A percentile compares a stretch with the other conserved stretches of the same genome.
These are phyloP conservation scores for Synergus umbraculus DNA, from an alignment of 2,888 invertebrate species.

Conservation along the genomic window DNA sequence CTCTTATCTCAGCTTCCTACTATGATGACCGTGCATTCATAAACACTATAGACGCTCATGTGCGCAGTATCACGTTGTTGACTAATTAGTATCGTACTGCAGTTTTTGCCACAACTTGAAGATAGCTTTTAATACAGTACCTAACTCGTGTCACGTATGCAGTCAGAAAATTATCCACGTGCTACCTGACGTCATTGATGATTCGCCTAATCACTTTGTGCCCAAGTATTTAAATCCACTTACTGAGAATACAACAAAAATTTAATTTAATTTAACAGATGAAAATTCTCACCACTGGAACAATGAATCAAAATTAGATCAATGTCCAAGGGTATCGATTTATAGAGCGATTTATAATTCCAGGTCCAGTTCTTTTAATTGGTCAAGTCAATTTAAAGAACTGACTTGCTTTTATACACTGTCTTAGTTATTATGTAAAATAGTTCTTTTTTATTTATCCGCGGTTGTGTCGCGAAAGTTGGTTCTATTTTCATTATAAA, in stretches of 20 bases:
- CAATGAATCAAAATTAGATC: too few relatives aligned
- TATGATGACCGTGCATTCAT: background rate
- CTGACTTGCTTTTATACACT: too few relatives aligned
- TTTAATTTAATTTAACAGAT: background rate
- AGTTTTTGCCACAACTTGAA: background rate
- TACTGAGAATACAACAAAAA: background rate
- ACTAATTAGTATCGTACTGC: slow-evolving; percentile 20
- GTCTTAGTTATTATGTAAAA: too few relatives aligned
- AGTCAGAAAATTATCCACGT: slow-evolving; percentile 12
- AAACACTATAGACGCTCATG: background rate
- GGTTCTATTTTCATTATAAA: too few relatives aligned
- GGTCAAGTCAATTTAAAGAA: too few relatives aligned
- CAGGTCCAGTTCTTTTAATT: too few relatives aligned
- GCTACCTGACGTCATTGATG: background rate
- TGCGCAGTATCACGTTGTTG: slow-evolving; percentile 2
- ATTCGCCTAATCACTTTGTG: background rate
- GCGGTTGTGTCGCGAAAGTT: too few relatives aligned
- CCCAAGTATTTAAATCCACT: background rate
- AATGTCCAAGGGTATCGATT: too few relatives aligned
- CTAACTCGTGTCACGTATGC: background rate
- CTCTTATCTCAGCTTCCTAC: slow-evolving; percentile 33
- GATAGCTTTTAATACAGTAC: slow-evolving; percentile 10
- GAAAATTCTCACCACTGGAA: too few relatives aligned
- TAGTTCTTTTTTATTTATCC: too few relatives aligned
- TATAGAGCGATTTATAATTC: too few relatives aligned